A percentile compares a stretch with the other conserved stretches of the same genome.
phyloP scores from a whole-genome alignment of 2,888 invertebrate species.

The Dione juno region DNA sequence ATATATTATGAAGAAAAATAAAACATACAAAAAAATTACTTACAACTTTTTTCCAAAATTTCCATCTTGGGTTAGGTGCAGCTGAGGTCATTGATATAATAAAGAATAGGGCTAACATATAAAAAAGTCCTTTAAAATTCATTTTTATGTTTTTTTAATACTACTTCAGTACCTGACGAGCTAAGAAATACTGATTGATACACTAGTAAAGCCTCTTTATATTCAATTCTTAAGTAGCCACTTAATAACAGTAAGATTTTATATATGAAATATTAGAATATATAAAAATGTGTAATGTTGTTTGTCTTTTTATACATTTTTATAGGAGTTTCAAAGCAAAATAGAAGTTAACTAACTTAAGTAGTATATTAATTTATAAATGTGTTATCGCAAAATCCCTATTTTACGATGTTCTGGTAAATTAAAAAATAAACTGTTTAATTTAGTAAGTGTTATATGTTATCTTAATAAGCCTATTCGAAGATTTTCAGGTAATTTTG shows the following conservation, averaged over 20 bases:
- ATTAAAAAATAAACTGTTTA: no score
- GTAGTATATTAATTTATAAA: no score
- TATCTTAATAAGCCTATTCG: no score
- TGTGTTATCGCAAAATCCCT: no score
- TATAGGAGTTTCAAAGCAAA: no score
- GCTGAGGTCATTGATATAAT: constrained; percentile 25
- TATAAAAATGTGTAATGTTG: background rate
- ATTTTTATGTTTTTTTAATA: constrained; percentile 32
- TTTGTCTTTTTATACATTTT: background rate
- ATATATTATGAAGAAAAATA: no score
- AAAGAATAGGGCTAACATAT: constrained; percentile 30
- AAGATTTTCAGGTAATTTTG: no score
- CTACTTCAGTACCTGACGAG: background rate
- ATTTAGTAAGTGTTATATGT: no score
- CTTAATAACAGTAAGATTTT: background rate
- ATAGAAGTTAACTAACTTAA: no score
- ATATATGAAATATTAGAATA: constrained; percentile 5
- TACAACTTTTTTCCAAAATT: constrained; percentile 47
- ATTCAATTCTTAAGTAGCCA: background rate
- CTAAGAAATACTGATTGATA: background rate
- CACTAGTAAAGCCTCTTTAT: constrained; percentile 2
- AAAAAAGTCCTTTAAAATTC: constrained; percentile 43
- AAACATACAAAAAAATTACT: constrained; percentile 21
- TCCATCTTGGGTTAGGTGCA: constrained; percentile 41
- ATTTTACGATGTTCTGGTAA: no score